Evolutionary conservation across 2,113 vertebrate genomes (phyloP).

Genomic region (Phoenicopterus ruber): DNA sequence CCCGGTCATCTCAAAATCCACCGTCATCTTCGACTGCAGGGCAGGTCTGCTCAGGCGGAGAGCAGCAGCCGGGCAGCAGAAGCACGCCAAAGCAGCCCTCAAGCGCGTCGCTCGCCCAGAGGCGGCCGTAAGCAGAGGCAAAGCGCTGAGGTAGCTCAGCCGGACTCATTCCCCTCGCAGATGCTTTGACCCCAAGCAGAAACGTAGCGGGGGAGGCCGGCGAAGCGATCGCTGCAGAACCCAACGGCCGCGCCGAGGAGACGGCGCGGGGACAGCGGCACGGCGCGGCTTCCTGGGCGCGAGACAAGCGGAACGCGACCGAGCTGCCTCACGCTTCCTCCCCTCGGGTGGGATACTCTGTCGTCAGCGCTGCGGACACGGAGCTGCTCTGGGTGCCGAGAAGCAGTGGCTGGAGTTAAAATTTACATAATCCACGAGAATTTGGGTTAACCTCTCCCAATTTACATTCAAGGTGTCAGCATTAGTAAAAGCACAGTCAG

Average conservation of each 20-base stretch:
- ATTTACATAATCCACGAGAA: background rate
- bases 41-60: background rate
- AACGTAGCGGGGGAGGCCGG: background rate
- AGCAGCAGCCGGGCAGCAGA: background rate
- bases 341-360: background rate
- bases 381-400: background rate
- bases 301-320: background rate
- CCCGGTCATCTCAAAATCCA: background rate
- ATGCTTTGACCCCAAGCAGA: background rate
- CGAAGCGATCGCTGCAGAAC: accelerated
- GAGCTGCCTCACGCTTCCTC: background rate
- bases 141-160: background rate
- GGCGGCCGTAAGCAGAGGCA: background rate
- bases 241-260: accelerated
- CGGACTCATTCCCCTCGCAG: background rate
- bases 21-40: background rate
- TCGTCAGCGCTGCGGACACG: background rate
- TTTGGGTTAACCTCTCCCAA: background rate
- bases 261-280: background rate
- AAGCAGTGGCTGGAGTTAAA: background rate
- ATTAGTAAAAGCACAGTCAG: constrained; percentile 64
- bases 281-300: background rate
- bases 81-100: background rate
- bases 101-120: background rate
- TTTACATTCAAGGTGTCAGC: background rate